Conservation (phyloP, 23 tunicate genomes). For the Diplosoma virens region DNA sequence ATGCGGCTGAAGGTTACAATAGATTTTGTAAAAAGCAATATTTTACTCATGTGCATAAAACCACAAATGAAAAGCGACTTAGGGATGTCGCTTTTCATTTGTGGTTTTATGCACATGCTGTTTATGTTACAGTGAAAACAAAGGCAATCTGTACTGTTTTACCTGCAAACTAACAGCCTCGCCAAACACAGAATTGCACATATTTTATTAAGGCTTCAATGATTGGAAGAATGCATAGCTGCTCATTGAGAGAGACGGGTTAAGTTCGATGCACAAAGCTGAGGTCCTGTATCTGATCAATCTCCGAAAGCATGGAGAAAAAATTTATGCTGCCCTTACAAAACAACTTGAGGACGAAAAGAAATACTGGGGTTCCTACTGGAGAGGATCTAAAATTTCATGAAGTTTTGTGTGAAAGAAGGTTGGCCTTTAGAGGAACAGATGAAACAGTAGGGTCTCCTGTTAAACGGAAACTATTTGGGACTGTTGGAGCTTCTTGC, state of each 20-base stretch:
- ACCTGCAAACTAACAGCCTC: background rate
- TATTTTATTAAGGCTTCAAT: background rate
- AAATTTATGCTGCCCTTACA: background rate
- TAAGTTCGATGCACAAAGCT: background rate
- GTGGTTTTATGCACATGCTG: background rate
- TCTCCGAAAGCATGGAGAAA: background rate
- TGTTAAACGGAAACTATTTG: constrained; percentile 4
- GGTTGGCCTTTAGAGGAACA: background rate
- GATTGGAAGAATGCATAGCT: background rate
- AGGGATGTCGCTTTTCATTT: background rate
- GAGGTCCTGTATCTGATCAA: too few relatives aligned
- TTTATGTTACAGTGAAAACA: background rate
- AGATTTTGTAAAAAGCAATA: too few relatives aligned
- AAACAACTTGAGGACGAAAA: too few relatives aligned
- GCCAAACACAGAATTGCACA: too few relatives aligned
- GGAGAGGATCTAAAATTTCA: background rate
- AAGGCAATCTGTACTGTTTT: background rate
- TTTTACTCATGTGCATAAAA: too few relatives aligned
- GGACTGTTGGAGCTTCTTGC: constrained; percentile 2
- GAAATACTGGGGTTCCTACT: background rate
- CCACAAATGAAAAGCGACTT: too few relatives aligned
- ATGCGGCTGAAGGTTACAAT: too few relatives aligned
- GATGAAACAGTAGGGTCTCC: constrained; percentile 11
- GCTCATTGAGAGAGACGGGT: background rate
- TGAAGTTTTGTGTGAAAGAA: constrained; percentile 11